Evolutionary conservation across 2,113 vertebrate species (phyloP), one percentile per base, ranked within the genome.

Genomic region (Eleginops maclovinus): DNA sequence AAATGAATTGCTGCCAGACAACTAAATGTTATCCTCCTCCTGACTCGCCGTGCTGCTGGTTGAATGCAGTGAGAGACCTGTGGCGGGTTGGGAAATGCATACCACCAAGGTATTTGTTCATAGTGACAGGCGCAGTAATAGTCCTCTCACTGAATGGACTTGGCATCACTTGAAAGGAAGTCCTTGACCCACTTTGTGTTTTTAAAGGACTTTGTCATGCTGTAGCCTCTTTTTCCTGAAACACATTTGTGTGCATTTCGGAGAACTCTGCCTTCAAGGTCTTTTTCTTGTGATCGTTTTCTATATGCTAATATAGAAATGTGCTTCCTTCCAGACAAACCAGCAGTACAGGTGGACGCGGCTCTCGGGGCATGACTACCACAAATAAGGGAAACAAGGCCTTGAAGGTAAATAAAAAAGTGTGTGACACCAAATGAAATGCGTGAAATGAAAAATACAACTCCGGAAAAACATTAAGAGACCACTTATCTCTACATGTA

Each of bases 351-450:
- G 92, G 92, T 81, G 91, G 94, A 94, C 93, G 72, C 88, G 93
- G 96, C 93, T 96, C 93, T 95, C 93, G 95, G 96, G 98, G 98
- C 96, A 99, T 99, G 98, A 99, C 97, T 97, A 98, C 98, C 95
- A 96, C 96, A 94, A 97, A 95, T 94, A 99, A 99, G 96, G 97
- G 97, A 96, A 99, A 94, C 96, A 99, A 99, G 93, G 97, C 98
- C 93, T 96, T 99, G 90, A 99, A 99, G 98, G 98, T 98, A 95
- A n/a, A n/a, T n/a, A n/a, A n/a, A 93, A 72, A 41, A 12, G 1
- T 8, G 21, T 26, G 21, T 4, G 28, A 28, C 9, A 21, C 17
- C 36, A 5, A 56, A 36, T 16, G 17, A 0, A 28, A 14, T 16
- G 41, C 19, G 14, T 53, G 22, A 26, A 17, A 62, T 10, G 31